Percentiles rank a stretch among this genome's conserved stretches.
These are phyloP conservation scores for Trematomus bernacchii DNA, from an alignment of 2,797 vertebrate species.

Conservation along the genomic window DNA sequence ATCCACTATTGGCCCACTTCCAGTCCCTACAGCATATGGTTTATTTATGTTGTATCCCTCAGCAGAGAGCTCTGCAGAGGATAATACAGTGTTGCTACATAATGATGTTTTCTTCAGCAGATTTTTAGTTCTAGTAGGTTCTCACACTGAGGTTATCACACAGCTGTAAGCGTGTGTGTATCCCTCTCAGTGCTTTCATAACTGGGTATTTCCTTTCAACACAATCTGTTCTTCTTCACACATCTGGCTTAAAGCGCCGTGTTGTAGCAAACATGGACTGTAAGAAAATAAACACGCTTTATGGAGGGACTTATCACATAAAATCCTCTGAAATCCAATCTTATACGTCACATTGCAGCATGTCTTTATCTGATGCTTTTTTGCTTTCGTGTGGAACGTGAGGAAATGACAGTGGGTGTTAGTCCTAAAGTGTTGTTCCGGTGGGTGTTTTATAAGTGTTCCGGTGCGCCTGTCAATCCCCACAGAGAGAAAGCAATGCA, in stretches of 20 bases:
- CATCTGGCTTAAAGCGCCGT: conserved; percentile 60
- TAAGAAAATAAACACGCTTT: conserved; percentile 67
- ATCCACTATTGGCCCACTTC: conserved; percentile 26
- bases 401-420: conserved; percentile 3
- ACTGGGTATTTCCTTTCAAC: conserved; percentile 27
- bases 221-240: conserved; percentile 54
- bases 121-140: conserved; percentile 40
- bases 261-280: conserved; percentile 52
- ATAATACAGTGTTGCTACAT: conserved; percentile 18
- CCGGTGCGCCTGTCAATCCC: not conserved
- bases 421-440: not conserved
- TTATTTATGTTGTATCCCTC: not conserved
- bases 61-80: conserved; percentile 6
- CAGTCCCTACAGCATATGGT: not conserved
- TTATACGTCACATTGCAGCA: conserved; percentile 46
- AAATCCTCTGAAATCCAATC: conserved; percentile 79
- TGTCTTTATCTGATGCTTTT: conserved; percentile 52
- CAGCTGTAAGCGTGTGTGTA: conserved; percentile 9
- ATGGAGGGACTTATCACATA: conserved; percentile 66
- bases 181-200: conserved; percentile 15
- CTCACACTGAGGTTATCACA: conserved; percentile 47
- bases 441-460: not conserved
- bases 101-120: conserved; percentile 21
- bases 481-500: conserved; percentile 20
- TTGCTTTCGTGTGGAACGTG: conserved; percentile 34